Percentiles rank a stretch among this genome's conserved stretches.
Conservation (phyloP, 2,888 invertebrate genomes). For the Autographa pulchrina region DNA sequence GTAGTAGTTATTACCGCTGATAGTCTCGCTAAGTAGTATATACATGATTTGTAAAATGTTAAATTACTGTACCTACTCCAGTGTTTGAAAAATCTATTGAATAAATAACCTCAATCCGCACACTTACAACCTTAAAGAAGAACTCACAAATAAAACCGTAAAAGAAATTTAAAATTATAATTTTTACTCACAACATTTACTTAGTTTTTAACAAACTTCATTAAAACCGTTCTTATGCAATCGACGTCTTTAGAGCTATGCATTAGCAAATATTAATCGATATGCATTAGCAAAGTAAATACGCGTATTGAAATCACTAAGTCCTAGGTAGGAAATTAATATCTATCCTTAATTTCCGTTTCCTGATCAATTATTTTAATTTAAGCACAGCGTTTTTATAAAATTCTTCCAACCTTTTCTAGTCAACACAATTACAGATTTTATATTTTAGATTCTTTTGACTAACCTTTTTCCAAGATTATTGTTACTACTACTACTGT, state of each 20-base stretch:
- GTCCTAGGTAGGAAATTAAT: not conserved
- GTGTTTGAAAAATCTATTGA: too few relatives aligned
- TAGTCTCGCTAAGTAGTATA: too few relatives aligned
- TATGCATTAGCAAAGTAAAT: constrained; percentile 4
- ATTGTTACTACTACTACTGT: too few relatives aligned
- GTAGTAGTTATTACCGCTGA: not conserved
- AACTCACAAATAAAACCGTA: too few relatives aligned
- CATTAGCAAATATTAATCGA: constrained; percentile 4
- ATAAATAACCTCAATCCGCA: too few relatives aligned
- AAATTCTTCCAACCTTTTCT: not conserved
- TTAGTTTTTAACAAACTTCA: not conserved
- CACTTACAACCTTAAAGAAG: too few relatives aligned
- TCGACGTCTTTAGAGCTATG: not conserved
- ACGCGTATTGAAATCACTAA: not conserved
- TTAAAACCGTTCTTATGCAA: not conserved
- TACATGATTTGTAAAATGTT: too few relatives aligned
- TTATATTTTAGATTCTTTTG: too few relatives aligned
- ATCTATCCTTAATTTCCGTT: not conserved
- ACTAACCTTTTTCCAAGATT: too few relatives aligned
- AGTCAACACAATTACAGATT: not conserved
- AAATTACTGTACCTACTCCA: too few relatives aligned
- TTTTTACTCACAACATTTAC: too few relatives aligned
- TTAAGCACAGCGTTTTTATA: not conserved
- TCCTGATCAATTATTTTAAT: not conserved
- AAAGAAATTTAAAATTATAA: too few relatives aligned